Evolutionary conservation across 2,113 vertebrate species (phyloP).

Genomic region (Petromus typicus): DNA sequence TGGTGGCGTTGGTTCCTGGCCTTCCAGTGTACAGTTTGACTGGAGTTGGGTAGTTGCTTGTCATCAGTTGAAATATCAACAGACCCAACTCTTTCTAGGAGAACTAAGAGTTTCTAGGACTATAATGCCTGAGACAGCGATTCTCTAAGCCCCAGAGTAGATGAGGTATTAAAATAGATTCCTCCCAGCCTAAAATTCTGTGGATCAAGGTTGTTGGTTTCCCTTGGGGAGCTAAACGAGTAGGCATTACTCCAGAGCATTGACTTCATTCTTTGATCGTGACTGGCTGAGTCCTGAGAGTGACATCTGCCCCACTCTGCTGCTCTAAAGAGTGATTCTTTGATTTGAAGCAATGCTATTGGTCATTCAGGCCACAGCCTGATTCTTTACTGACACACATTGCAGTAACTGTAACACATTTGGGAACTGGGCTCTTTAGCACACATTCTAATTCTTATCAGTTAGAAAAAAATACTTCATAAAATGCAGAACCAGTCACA

Average conservation of each 20-base stretch:
- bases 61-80: not conserved
- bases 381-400: not conserved
- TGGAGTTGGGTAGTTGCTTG: not conserved
- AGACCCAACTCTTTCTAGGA: not conserved
- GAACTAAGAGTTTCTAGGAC: not conserved
- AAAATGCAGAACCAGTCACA: not conserved
- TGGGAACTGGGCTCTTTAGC: slow-evolving; percentile 18
- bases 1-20: not conserved
- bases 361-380: not conserved
- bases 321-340: not conserved
- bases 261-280: not conserved
- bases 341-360: not conserved
- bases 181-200: not conserved
- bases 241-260: not conserved
- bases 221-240: not conserved
- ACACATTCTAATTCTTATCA: not conserved
- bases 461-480: not conserved
- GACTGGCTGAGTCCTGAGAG: not conserved
- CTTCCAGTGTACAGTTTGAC: accelerated
- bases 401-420: not conserved
- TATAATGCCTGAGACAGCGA: not conserved
- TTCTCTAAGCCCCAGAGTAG: not conserved
- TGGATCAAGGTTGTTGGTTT: not conserved
- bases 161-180: not conserved
- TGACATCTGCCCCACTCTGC: not conserved